Base-by-base conservation (phyloP, 2,797 vertebrate species). In the Amazona finschi region DNA sequence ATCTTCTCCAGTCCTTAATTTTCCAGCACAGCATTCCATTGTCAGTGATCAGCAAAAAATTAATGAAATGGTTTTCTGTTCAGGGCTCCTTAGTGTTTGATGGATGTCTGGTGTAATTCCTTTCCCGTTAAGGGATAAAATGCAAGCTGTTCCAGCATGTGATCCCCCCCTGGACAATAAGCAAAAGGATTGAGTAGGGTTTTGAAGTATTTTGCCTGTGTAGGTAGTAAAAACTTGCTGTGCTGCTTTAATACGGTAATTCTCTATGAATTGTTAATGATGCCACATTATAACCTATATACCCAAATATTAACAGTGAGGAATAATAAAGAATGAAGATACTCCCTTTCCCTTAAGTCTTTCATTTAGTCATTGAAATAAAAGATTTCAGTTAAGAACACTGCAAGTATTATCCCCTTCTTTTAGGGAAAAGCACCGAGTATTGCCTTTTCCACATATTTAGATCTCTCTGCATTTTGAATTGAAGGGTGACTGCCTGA, bases 181-280 rank as follows among this genome's bases (percentile, higher is more conserved):
- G 33, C 24, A 70, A 81, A 84, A 71, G 57, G 31, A 67, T 14
- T 60, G 38, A 75, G 64, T 15, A 36, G 39, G 36, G n/a, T 24
- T 94, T 53, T 85, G 82, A 49, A 39, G 87, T 36, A 15, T 80
- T 89, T 90, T 92, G 85, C 52, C 66, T 79, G 39, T 73, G 67
- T 91, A 88, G 82, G 87, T 76, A 81, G 55, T 15, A n/a, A 89
- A 53, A 95, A 87, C 83, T 95, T 90, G 90, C 81, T 95, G 85
- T 87, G 88, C 80, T 83, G 28, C 88, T 94, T 83, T 53, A 93
- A 82, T 83, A 80, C 75, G 93, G 60, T 95, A 87, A 90, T 91
- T 89, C 15, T 30, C 33, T 19, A n/a, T 85, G 82, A 91, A 90
- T 75, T 89, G 79, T 91, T 94, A 91, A 94, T 85, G 65, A 38